A percentile compares a stretch with the other conserved stretches of the same genome.
Evolutionary conservation across 2,113 vertebrate species (phyloP).

Genomic region (Ptychochromis oligacanthus): DNA sequence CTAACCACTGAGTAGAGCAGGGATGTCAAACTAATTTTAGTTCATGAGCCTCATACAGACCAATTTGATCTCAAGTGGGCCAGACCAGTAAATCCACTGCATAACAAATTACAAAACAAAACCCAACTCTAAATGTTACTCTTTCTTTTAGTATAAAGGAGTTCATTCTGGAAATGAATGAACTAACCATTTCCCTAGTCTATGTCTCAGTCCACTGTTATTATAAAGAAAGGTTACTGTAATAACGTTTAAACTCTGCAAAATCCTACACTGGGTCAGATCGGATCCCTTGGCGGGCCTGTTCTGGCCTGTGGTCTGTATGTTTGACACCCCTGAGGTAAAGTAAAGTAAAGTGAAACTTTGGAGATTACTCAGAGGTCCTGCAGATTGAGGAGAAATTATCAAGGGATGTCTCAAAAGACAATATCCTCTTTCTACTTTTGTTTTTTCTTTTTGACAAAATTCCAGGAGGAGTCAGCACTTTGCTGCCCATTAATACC

Average conservation of each 20-base stretch:
- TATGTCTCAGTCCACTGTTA: background rate
- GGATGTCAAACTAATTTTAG: slow-evolving; percentile 9
- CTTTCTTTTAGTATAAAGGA: slow-evolving; percentile 4
- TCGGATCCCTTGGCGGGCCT: background rate
- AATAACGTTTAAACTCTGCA: background rate
- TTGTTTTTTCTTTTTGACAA: background rate
- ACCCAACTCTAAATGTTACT: slow-evolving; percentile 1
- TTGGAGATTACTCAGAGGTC: background rate
- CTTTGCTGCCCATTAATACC: background rate
- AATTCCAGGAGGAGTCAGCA: background rate
- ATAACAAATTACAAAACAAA: background rate
- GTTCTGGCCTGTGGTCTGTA: background rate
- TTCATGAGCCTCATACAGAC: slow-evolving; percentile 6
- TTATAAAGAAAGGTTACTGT: slow-evolving; percentile 2
- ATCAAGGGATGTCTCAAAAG: background rate
- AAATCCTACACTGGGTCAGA: background rate
- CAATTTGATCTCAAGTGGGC: background rate
- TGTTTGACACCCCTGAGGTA: background rate
- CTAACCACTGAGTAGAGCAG: background rate
- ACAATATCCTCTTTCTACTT: background rate
- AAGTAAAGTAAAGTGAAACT: background rate
- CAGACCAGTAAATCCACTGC: background rate
- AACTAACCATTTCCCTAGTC: background rate
- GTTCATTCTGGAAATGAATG: background rate
- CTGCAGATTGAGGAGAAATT: background rate